Evolutionary conservation across 2,888 invertebrate genomes (phyloP), one percentile per base, ranked within the genome.

Genomic region (Meghimatium bilineatum): DNA sequence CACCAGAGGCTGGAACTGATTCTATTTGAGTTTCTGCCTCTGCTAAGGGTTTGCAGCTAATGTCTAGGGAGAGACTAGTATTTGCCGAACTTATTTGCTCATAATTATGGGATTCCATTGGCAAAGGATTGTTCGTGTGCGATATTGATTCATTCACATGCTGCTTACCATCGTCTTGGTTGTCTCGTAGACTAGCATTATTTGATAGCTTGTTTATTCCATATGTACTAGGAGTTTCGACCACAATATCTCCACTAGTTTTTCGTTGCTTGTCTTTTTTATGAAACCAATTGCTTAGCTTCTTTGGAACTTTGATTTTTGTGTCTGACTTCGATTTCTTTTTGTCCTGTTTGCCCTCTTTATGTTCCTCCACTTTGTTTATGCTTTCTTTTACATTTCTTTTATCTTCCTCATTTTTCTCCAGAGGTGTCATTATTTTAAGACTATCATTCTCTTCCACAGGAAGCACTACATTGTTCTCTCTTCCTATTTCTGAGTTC

Each of bases 231-330:
- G 34, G 0, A 23, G 36, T 60, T 20, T 44, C 38, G 10, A 52
- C 29, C 72, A n/a, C 78, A 1, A 38, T 32, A 38, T 72, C 74
- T 23, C 52, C 2, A 29, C 82, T 52, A 26, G 10, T 44, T 38
- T 80, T 72, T 34, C n/a, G n/a, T 26, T 66, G 52, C 36, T 80
- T 84, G 34, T 81, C 84, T 44, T 71, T 80, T 69, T 44, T 84
- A 8, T 75, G 52, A 80, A 80, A 80, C 76, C 67, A 77, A 52
- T 66, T 69, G 52, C 76, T 84, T 6, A 77, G 26, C 66, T 60
- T 80, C 67, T 84, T 67, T 69, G 76, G 34, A 26, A 80, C 69
- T 74, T 69, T 75, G 29, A 66, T 67, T 44, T 80, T 80, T 20
- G 23, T 60, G 14, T 84, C 76, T 56, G 12, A 34, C 52, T 76